Percentiles rank a stretch among this genome's conserved stretches.
phyloP scores from a whole-genome alignment of 2,113 vertebrate genomes.

The Aleadryas rufinucha region DNA sequence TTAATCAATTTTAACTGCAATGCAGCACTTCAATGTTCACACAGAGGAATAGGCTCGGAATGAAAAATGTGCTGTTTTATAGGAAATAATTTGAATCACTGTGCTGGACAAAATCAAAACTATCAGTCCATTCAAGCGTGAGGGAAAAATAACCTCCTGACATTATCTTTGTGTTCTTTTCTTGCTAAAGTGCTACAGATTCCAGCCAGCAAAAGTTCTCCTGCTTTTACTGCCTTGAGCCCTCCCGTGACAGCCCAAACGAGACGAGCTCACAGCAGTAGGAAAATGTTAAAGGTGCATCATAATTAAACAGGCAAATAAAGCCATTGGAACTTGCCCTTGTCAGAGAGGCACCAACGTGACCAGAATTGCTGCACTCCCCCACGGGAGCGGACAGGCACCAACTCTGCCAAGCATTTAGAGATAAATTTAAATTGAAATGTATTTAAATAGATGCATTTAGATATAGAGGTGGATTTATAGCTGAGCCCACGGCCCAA shows the following conservation, averaged over 20 bases:
- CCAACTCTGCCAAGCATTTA: not conserved
- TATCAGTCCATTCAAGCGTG: not conserved
- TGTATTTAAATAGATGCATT: rapidly evolving
- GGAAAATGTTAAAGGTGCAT: conserved; percentile 7
- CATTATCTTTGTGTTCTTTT: conserved; percentile 35
- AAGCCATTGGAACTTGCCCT: not conserved
- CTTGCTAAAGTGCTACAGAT: not conserved
- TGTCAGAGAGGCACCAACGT: not conserved
- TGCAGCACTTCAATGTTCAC: not conserved
- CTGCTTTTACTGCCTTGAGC: not conserved
- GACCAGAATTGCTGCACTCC: not conserved
- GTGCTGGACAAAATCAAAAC: conserved; percentile 40
- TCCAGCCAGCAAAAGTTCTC: not conserved
- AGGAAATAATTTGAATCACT: conserved; percentile 8
- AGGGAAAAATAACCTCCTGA: conserved; percentile 43
- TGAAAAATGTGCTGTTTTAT: conserved; percentile 12
- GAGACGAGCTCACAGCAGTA: not conserved
- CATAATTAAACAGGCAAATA: conserved; percentile 21
- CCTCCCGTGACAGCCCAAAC: not conserved
- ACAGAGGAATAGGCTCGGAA: not conserved
- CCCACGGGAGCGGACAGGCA: not conserved
- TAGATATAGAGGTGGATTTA: rapidly evolving
- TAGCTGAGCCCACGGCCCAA: not conserved
- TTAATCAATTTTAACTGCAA: conserved; percentile 31
- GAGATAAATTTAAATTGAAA: not conserved